phyloP scores from a whole-genome alignment of 2,888 invertebrate species.

The Nemotelus nigrinus region DNA sequence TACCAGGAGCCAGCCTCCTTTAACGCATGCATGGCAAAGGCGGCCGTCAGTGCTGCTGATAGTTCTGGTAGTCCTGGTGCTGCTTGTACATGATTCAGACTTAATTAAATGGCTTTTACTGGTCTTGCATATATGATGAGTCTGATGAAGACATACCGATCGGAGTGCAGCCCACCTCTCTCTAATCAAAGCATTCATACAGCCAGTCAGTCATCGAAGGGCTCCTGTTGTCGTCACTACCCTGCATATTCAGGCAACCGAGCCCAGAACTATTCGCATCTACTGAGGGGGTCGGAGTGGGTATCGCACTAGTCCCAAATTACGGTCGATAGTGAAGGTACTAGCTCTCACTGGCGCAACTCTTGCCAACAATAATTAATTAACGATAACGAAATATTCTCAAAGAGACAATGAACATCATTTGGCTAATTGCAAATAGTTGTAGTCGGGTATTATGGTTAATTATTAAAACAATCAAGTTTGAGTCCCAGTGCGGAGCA shows the following conservation, averaged over 20 bases:
- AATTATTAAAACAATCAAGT: conserved; percentile 57
- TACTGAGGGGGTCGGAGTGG: not conserved
- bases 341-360: conserved; percentile 39
- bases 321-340: conserved; percentile 23
- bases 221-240: too few relatives aligned
- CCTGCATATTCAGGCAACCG: too few relatives aligned
- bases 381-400: conserved; percentile 56
- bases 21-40: conserved; percentile 41
- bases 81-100: conserved; percentile 54
- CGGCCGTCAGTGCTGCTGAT: not conserved
- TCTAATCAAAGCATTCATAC: too few relatives aligned
- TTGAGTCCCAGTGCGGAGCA: conserved; percentile 50
- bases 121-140: conserved; percentile 54
- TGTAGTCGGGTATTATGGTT: conserved; percentile 56
- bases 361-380: conserved; percentile 55
- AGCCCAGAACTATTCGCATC: too few relatives aligned
- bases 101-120: conserved; percentile 57
- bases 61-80: conserved; percentile 48
- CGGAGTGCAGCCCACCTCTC: conserved; percentile 42
- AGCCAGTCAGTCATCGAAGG: too few relatives aligned
- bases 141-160: conserved; percentile 50
- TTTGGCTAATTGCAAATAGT: conserved; percentile 57
- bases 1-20: conserved; percentile 42
- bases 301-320: conserved; percentile 7
- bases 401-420: conserved; percentile 56